Evolutionary conservation across 2,113 vertebrate species (phyloP), one percentile per base, ranked within the genome.

Genomic region (Ivindomyrus marchei): DNA sequence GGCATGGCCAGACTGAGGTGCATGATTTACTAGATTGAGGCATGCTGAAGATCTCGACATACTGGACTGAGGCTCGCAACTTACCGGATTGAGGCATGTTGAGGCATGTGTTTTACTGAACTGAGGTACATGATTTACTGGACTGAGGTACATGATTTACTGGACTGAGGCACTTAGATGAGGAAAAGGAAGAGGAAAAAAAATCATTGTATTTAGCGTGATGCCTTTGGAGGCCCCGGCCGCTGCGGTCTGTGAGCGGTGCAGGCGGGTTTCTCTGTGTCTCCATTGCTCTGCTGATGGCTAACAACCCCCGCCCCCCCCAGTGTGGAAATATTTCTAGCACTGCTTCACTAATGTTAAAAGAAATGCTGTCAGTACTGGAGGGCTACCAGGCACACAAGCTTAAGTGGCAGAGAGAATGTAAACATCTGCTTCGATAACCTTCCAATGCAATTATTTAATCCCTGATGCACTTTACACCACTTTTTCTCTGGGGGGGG

Each of bases 21-120:
- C 17, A 19, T 8, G 56, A 8, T 62, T 62, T 62, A 62, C 56
- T 19, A n/a, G 4, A 2, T 6, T 13, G 49, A 50, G 49, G 49
- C 49, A 50, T 13, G 49, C 49, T 50, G 49, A 50, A 13, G 49
- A 1, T 47, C 46, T 47, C 46, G 46, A 47, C 46, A 9, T 49
- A 49, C 47, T 49, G 47, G 47, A 11, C 47, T 21, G 24, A 62
- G 24, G 19, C 24, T 6, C 24, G 1, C 58, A 47, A 47, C 46
- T 47, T 47, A 47, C 46, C 9, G 46, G 46, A 21, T 4, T 56
- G 53, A 21, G 53, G 24, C 49, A 2, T 45, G 2, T 2, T 52
- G 50, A 58, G 24, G 19, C 4, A 2, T 2, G 0, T 0, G 27
- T 15, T 11, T 13, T 4, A 31, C 62, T 0, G 62, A 1, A 4